A percentile compares a stretch with the other conserved stretches of the same genome.
Evolutionary conservation across 2,888 invertebrate genomes (phyloP).

Genomic region (Drosophila macrospina): DNA sequence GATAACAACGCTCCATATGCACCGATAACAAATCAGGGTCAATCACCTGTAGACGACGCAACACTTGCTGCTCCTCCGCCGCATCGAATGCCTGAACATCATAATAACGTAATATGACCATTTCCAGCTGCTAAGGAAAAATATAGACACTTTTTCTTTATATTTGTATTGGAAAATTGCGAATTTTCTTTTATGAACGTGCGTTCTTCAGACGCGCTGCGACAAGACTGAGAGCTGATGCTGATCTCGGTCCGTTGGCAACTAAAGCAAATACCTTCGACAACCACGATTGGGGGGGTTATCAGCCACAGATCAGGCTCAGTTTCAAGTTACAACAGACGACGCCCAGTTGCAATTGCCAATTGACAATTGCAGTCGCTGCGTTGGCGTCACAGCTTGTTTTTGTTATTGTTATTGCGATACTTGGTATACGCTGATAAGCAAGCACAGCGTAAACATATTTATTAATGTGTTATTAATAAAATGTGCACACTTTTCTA

Average conservation of each 20-base stretch:
- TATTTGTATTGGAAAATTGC: background rate
- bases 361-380: slow-evolving; percentile 45
- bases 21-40: slow-evolving; percentile 48
- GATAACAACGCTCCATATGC: slow-evolving; percentile 90
- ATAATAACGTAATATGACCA: slow-evolving; percentile 77
- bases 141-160: background rate
- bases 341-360: slow-evolving; percentile 21
- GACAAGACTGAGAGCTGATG: slow-evolving; percentile 34
- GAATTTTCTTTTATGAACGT: slow-evolving; percentile 26
- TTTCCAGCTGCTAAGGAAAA: slow-evolving; percentile 24
- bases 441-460: slow-evolving; percentile 56
- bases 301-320: slow-evolving; percentile 57
- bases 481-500: background rate
- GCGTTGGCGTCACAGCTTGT: slow-evolving; percentile 67
- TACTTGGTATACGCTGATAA: slow-evolving; percentile 44
- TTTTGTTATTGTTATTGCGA: slow-evolving; percentile 49
- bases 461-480: slow-evolving; percentile 40
- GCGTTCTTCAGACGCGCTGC: slow-evolving; percentile 23
- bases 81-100: slow-evolving; percentile 76
- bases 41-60: slow-evolving; percentile 86
- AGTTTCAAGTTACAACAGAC: slow-evolving; percentile 54
- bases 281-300: slow-evolving; percentile 57
- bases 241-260: slow-evolving; percentile 51
- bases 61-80: slow-evolving; percentile 87
- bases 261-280: slow-evolving; percentile 38